These are phyloP conservation scores for Saturnia japonica DNA, from an alignment of 2,888 invertebrate genomes.

Conservation along the genomic window DNA sequence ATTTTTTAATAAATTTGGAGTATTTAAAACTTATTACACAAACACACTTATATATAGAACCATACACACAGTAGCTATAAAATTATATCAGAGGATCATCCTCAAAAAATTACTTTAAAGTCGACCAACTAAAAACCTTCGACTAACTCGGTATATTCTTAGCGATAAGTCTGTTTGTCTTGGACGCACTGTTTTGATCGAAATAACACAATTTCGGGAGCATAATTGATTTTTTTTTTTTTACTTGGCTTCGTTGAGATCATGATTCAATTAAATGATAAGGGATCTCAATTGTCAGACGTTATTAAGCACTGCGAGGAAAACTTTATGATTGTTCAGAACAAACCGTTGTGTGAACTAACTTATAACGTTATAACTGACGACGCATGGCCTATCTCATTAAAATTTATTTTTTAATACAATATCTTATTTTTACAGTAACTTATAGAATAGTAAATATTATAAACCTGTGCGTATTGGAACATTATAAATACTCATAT, in stretches of 20 bases:
- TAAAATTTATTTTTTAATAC: background rate
- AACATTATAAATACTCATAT: background rate
- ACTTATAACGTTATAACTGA: too few relatives aligned
- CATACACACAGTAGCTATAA: background rate
- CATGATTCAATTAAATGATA: constrained; percentile 6
- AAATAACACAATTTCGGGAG: background rate
- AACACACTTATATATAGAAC: background rate
- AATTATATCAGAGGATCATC: background rate
- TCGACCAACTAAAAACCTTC: background rate
- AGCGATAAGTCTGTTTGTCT: background rate
- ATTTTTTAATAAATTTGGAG: too few relatives aligned
- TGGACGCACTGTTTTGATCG: background rate
- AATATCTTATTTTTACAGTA: too few relatives aligned
- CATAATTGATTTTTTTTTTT: background rate
- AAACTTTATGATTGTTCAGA: background rate
- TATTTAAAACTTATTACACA: background rate
- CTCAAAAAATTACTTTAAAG: background rate
- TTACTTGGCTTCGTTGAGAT: background rate
- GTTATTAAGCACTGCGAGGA: background rate
- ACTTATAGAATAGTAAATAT: too few relatives aligned
- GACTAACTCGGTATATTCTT: background rate
- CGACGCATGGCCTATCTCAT: background rate
- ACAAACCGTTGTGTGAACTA: background rate
- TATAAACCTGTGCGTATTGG: too few relatives aligned
- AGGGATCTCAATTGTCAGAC: background rate